These are phyloP conservation scores for Rhinichthys osculus DNA, from an alignment of 2,797 vertebrate genomes.

Conservation along the genomic window DNA sequence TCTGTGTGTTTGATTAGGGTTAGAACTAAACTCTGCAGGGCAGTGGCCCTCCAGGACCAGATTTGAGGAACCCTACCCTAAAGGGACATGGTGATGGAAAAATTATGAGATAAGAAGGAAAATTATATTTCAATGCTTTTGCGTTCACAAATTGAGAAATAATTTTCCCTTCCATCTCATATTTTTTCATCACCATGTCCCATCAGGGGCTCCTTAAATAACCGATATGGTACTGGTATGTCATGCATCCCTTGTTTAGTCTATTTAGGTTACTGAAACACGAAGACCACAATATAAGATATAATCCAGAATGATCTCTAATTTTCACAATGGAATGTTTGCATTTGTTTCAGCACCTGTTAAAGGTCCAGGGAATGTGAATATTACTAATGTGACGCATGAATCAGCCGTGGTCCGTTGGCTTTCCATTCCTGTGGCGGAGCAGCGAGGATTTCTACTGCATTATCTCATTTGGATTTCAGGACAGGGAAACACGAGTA, in stretches of 20 bases:
- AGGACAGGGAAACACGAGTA: constrained; percentile 27
- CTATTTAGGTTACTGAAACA: background rate
- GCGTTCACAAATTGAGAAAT: background rate
- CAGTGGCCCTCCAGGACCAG: too few species aligned
- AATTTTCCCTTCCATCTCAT: background rate
- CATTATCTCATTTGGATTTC: constrained; percentile 54
- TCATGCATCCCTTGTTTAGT: background rate
- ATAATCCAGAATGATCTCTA: background rate
- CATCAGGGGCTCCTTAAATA: background rate
- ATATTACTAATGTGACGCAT: constrained; percentile 25
- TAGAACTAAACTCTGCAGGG: background rate
- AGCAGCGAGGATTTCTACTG: constrained; percentile 54
- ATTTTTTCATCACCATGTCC: background rate
- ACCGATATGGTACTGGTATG: background rate
- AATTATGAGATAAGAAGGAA: background rate
- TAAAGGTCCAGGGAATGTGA: constrained; percentile 42
- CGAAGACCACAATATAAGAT: background rate
- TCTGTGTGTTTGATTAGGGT: background rate
- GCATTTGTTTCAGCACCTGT: constrained; percentile 40
- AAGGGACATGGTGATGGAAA: too few species aligned
- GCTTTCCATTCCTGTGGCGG: constrained; percentile 51
- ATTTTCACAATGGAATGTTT: background rate
- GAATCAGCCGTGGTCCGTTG: constrained; percentile 52
- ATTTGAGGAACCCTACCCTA: too few species aligned
- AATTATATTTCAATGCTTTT: background rate